Evolutionary conservation across 1,140 invertebrate species (phyloP), one percentile per base, ranked within the genome.

Genomic region (Camponotus vicinus): DNA sequence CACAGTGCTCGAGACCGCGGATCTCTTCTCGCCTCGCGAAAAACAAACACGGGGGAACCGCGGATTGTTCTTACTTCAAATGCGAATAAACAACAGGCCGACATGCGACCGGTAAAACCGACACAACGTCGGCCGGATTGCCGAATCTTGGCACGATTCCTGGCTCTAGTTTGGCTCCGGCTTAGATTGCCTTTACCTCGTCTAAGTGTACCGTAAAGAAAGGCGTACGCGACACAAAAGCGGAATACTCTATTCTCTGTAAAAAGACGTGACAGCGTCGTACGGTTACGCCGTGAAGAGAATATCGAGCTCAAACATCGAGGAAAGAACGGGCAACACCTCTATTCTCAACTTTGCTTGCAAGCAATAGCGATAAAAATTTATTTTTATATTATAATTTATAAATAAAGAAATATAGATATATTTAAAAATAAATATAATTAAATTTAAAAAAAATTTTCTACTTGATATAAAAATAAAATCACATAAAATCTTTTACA

Each of bases 141-240:
- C 91, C 73, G 88, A 92, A 89, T 90, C 90, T 92, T 92, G 91
- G 92, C 92, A 92, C 90, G 87, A 90, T 87, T 91, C 75, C 88
- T 91, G 69, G 66, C 73, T 77, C 71, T 59, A 76, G 86, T 84
- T 83, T 78, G 88, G 64, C 86, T 89, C 70, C 6, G 27, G 70
- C 63, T 86, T 71, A 71, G 52, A 79, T 80, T 82, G 55, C 63
- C 85, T 52, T 80, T 87, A 85, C 67, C 71, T 52, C 67, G 78
- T 45, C 42, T 42, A 71, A 89, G 88, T 63, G 55, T 77, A 83
- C 85, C 63, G 71, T 59, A 61, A 88, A 75, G 69, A 64, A 86
- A 83, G 27, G 66, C 57, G 77, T 70, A 49, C 76, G 84, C 75
- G 67, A 80, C 64, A 79, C 76, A 63, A 86, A 82, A 86, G 66